Evolutionary conservation across 2,797 vertebrate genomes (phyloP), one percentile per base, ranked within the genome.

Genomic region (Zenarchopterus dispar): DNA sequence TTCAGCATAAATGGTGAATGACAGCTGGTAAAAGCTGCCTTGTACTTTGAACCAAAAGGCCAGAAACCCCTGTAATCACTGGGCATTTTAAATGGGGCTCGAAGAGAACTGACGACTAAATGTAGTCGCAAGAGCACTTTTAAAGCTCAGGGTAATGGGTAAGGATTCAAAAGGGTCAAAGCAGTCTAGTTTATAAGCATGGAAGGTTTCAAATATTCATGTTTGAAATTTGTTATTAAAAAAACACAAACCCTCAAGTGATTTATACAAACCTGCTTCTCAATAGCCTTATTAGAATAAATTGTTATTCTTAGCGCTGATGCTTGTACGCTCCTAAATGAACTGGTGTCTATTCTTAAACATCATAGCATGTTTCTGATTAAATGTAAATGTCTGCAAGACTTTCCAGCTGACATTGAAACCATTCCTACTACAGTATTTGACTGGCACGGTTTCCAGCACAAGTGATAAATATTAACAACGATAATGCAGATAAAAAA

Each of bases 41-140:
- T 71, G 46, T 73, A 56, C 71, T 82, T 73, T 72, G 56, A 85
- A 87, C 85, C 84, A 66, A 87, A 88, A 78, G 80, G 80, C 55
- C 59, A 47, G 17, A 22, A 68, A 76, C 49, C 56, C 80, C 79
- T 88, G 66, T 89, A 88, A 89, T 90, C 90, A 87, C 71, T 62
- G 58, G 62, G 62, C 59, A 75, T 79, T 82, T 73, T 67, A 72
- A 83, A 76, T 17, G 59, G 63, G 60, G 63, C 72, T 65, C 58
- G 63, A 65, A 65, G 56, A 60, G 67, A 82, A 78, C 56, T 41
- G 48, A 56, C 63, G 70, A 67, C 71, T 79, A 64, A 78, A 77
- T 56, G 68, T 21, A 48, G 56, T 71, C 62, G 54, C 60, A 71
- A 44, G 63, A 65, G 49, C 17, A 36, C 24, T 53, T 59, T 10